phyloP scores from a whole-genome alignment of 2,797 vertebrate genomes.

The Craterocephalus amniculus region DNA sequence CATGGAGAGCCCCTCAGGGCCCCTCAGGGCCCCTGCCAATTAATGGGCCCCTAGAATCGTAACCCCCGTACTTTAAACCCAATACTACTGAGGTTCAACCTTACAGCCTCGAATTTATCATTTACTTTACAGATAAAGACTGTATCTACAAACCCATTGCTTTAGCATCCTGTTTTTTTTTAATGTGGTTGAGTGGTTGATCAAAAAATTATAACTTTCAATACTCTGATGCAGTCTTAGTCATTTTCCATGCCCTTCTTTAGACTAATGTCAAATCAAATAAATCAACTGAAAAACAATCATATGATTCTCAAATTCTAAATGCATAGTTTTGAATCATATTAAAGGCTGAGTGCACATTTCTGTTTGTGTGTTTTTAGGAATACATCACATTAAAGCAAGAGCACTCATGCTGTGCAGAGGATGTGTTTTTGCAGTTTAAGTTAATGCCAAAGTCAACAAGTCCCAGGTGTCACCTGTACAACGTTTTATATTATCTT shows the following conservation, averaged over 20 bases:
- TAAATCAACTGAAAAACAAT: constrained; percentile 22
- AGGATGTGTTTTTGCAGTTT: constrained; percentile 56
- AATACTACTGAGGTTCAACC: no score
- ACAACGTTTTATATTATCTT: constrained; percentile 32
- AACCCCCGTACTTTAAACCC: no score
- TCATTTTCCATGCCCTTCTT: constrained; percentile 33
- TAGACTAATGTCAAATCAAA: constrained; percentile 33
- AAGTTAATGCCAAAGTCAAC: constrained; percentile 59
- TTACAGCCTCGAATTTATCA: no score
- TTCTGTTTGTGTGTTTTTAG: constrained; percentile 2
- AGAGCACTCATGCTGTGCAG: constrained; percentile 48
- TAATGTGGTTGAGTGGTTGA: no score
- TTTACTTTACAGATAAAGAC: no score
- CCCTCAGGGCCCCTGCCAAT: no score
- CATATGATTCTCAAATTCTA: constrained; percentile 6
- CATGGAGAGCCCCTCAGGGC: no score
- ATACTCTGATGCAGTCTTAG: constrained; percentile 21
- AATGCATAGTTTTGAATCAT: constrained; percentile 32
- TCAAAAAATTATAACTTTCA: constrained; percentile 1
- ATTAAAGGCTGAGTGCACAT: constrained; percentile 11
- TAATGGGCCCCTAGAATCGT: no score
- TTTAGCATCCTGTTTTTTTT: background rate
- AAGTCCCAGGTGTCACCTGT: constrained; percentile 37
- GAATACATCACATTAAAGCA: constrained; percentile 29
- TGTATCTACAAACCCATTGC: no score